These are phyloP conservation scores for Agrypnia vestita DNA, from an alignment of 1,140 invertebrate species.

Conservation along the genomic window DNA sequence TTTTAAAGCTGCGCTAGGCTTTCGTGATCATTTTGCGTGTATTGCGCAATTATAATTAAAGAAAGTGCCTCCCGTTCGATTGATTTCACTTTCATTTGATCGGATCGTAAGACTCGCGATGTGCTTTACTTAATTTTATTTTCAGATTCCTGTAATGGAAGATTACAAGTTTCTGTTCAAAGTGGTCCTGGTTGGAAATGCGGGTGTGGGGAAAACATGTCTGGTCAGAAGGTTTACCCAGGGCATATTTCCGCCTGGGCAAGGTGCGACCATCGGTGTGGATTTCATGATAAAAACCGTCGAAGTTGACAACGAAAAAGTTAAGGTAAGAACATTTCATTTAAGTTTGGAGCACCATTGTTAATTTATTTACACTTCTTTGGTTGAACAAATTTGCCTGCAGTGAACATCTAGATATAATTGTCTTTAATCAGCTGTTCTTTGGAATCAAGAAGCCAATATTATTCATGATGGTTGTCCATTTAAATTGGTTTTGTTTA, in stretches of 20 bases:
- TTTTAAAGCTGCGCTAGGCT: background rate
- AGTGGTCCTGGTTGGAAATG: slow-evolving; percentile 96
- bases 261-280: slow-evolving; percentile 99
- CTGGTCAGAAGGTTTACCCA: slow-evolving; percentile 92
- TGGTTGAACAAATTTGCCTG: slow-evolving; percentile 7
- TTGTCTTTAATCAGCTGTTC: slow-evolving; percentile 18
- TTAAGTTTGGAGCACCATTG: background rate
- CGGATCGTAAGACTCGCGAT: slow-evolving; percentile 14
- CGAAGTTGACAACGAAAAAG: slow-evolving; percentile 98
- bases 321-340: slow-evolving; percentile 83
- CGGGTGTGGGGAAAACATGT: slow-evolving; percentile 96
- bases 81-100: slow-evolving; percentile 58
- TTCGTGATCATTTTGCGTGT: background rate
- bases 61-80: slow-evolving; percentile 50
- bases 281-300: slow-evolving; percentile 99
- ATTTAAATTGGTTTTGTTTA: too few species aligned
- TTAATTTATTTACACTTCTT: background rate
- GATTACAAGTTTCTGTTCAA: slow-evolving; percentile 99
- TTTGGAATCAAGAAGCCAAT: background rate
- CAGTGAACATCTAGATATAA: background rate
- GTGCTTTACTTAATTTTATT: slow-evolving; percentile 45
- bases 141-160: slow-evolving; percentile 81
- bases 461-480: too few species aligned
- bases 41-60: slow-evolving; percentile 43
- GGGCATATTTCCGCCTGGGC: slow-evolving; percentile 95